Percentiles rank a stretch among this genome's conserved stretches.
phyloP scores from a whole-genome alignment of 1,140 invertebrate species.

The Aphis gossypii region DNA sequence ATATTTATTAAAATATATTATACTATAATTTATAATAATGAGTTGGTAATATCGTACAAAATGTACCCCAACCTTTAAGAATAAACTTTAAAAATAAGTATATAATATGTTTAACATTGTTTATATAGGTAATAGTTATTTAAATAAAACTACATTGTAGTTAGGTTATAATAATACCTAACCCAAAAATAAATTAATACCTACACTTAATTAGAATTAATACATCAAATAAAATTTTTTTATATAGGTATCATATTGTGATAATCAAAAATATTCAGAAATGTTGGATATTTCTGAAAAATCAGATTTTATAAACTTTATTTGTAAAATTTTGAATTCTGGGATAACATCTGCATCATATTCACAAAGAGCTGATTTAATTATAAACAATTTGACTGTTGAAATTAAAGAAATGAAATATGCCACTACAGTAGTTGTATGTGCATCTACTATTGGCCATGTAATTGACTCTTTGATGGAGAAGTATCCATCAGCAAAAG shows the following conservation, averaged over 20 bases:
- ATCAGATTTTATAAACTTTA: background rate
- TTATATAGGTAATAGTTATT: too few relatives aligned
- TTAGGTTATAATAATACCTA: too few relatives aligned
- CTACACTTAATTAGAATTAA: too few relatives aligned
- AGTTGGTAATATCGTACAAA: too few relatives aligned
- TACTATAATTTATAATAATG: too few relatives aligned
- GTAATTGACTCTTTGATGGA: background rate
- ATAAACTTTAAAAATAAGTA: too few relatives aligned
- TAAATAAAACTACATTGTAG: too few relatives aligned
- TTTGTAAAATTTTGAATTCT: background rate
- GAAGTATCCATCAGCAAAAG: background rate
- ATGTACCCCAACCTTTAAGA: too few relatives aligned
- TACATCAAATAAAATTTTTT: too few relatives aligned
- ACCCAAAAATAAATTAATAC: too few relatives aligned
- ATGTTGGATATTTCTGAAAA: background rate
- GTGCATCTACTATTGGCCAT: background rate
- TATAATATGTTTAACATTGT: too few relatives aligned
- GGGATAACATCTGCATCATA: background rate
- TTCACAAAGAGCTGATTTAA: constrained; percentile 6
- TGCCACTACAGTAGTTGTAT: background rate
- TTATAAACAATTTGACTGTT: background rate
- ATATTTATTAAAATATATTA: too few relatives aligned
- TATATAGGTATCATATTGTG: background rate
- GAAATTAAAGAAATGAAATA: background rate
- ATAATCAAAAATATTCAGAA: background rate